Base-by-base conservation (phyloP, 2,888 invertebrate species). In the Lithophane ornitopus region DNA sequence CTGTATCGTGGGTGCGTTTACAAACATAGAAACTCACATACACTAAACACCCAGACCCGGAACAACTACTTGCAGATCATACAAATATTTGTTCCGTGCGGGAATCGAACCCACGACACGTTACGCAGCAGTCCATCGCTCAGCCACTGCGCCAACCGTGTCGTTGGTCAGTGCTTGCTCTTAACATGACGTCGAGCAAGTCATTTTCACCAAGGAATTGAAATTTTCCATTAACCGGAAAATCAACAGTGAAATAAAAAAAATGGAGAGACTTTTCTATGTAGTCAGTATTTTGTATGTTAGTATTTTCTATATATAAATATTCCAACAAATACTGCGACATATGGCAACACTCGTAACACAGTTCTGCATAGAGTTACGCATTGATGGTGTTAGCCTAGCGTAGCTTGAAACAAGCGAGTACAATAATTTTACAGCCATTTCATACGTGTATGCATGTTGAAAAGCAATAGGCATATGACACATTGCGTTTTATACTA, bases 391-490 rank as follows among this genome's bases (percentile, higher is more conserved):
- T 75, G 81, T 81, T 70, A 81, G 76, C 56, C 41, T 85, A 71
- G 75, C 66, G 70, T 73, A 80, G 78, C 75, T 73, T 75, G 85
- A 80, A 80, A 87, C 80, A 65, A 80, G 76, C 76, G 69, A 72
- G 71, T 59, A 80, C 66, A 76, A 74, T 80, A 71, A 87, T 79
- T 87, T 81, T 71, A 63, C 72, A 70, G 68, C 70, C 69, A 81
- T 70, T 76, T 84, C 66, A 84, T 54, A 80, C n/a, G 69, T 58
- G 59, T 41, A 54, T 54, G 63, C 49, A n/a, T 49, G 54, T 3
- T 66, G 65, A 54, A 81, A 76, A 11, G 63, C 63, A 49, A 63
- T 77, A 54, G 59, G 16, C 49, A 46, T 46, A 22, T 26, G 46
- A 16, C 54, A 66, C 39, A 54, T 41, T 66, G 65, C 16, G 22